Conservation (phyloP, 2,888 invertebrate species). For the Oeneis ivallda region DNA sequence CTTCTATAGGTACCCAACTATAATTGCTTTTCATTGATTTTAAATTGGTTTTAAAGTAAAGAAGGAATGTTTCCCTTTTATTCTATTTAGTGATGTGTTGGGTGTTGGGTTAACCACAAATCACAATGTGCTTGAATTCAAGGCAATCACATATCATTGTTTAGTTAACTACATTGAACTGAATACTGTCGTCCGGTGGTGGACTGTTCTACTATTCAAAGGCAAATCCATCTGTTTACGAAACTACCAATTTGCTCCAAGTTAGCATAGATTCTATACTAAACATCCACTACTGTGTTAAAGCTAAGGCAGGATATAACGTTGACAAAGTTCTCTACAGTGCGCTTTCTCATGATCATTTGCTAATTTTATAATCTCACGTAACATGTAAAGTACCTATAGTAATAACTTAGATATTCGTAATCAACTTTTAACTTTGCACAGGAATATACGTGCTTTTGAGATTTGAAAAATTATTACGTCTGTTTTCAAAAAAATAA, state of each 20-base stretch:
- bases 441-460: no score
- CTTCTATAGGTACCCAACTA: background rate
- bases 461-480: no score
- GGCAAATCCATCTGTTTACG: conserved; percentile 2
- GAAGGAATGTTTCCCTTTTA: background rate
- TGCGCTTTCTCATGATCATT: background rate
- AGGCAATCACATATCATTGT: conserved; percentile 1
- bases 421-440: no score
- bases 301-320: background rate
- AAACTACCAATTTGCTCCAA: conserved; percentile 7
- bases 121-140: conserved; percentile 4
- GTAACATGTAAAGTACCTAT: no score
- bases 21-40: background rate
- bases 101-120: no score
- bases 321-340: background rate
- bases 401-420: no score
- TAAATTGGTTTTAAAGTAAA: background rate
- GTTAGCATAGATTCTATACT: background rate
- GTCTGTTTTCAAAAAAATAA: background rate
- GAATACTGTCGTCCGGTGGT: background rate
- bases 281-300: background rate
- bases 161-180: background rate
- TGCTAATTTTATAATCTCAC: background rate
- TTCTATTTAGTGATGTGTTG: background rate
- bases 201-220: background rate